Evolutionary conservation across 2,888 invertebrate species (phyloP), one percentile per base, ranked within the genome.

Genomic region (Andrena marginata): DNA sequence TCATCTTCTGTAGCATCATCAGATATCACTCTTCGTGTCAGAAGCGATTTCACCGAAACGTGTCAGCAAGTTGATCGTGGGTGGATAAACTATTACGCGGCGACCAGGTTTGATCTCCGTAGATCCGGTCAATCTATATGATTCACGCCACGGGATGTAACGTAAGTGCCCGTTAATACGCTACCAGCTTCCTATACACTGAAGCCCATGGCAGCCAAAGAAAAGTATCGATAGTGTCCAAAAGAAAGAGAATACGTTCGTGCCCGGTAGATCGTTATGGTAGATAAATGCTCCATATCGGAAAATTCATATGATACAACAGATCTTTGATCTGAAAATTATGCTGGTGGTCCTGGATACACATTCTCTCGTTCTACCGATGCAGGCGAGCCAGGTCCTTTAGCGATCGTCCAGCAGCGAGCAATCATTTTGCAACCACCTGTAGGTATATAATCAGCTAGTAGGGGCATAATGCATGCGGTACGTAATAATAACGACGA

Each of bases 341-440:
- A 69, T 78, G 78, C 73, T 68, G 63, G 74, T 68, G 71, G 42
- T 63, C n/a, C 70, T 60, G 76, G 87, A 89, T 87, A 85, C 77
- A 82, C 70, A 82, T 89, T 84, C 51, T 20, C 26, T 51, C 13
- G 42, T 42, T 42, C 42, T 42, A 13, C 10, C 13, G 13, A 20
- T n/a, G 13, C 16, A n/a, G 1, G 6, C n/a, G n/a, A 16, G 26
- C 16, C 7, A 35, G 54, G 51, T 26, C 23, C 59, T 49, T 48
- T 10, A 20, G 23, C 29, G 73, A 82, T 63, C 60, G 56, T 26
- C 49, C 60, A 31, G n/a, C 49, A 70, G 59, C 8, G 33, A 35
- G 26, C 77, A 88, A 90, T 90, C 90, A 89, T 92, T 90, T 90
- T 87, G 88, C 89, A 89, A 91, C 88, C 88, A 89, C 87, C 88